A percentile compares a stretch with the other conserved stretches of the same genome.
phyloP scores from a whole-genome alignment of 2,113 vertebrate species.

The Eubucco bourcierii region DNA sequence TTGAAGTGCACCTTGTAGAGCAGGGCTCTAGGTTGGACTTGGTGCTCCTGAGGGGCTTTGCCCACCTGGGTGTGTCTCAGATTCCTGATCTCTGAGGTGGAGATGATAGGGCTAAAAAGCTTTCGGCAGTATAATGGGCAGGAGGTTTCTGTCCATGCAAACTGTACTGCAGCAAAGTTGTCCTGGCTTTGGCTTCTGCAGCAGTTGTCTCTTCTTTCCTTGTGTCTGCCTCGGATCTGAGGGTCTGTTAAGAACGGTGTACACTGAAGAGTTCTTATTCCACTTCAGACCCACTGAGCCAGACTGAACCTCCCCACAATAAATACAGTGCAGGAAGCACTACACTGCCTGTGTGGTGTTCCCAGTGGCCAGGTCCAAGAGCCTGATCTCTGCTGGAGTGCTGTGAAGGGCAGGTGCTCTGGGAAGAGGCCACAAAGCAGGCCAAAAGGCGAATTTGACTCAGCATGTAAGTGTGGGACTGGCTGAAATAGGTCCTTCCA shows the following conservation, averaged over 20 bases:
- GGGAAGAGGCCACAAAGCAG: background rate
- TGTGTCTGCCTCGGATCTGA: background rate
- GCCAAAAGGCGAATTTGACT: background rate
- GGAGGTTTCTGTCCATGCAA: slow-evolving; percentile 37
- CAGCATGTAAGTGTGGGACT: background rate
- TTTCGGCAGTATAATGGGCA: slow-evolving; percentile 49
- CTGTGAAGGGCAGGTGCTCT: background rate
- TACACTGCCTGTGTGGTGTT: background rate
- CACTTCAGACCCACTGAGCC: background rate
- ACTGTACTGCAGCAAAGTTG: slow-evolving; percentile 19
- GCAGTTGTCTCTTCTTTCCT: background rate
- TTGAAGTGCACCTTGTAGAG: too few species aligned
- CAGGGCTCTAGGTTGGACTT: too few species aligned
- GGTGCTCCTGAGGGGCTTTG: too few species aligned
- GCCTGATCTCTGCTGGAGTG: background rate
- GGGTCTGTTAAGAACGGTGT: slow-evolving; percentile 36
- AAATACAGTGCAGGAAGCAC: background rate
- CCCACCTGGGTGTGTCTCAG: too few species aligned
- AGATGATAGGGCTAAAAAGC: background rate
- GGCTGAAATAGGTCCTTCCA: background rate
- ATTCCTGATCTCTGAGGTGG: background rate
- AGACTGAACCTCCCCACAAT: background rate
- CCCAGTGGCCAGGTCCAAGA: background rate
- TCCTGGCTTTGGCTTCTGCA: slow-evolving; percentile 25
- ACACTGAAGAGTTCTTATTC: background rate